Evolutionary conservation across 2,888 invertebrate species (phyloP).

Genomic region (Drosophila mayaguana): DNA sequence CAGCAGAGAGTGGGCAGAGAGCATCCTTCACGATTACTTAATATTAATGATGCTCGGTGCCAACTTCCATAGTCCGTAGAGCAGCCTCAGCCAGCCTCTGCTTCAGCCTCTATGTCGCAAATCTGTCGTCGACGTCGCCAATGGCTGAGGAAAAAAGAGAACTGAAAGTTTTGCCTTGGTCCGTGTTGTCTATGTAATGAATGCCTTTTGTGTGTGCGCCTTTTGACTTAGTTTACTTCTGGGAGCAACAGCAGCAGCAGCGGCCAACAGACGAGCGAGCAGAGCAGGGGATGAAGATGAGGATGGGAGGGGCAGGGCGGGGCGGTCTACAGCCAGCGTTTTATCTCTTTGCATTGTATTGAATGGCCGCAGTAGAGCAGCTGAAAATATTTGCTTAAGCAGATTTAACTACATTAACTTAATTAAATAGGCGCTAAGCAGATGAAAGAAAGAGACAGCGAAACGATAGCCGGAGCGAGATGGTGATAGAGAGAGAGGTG

Average conservation of each 20-base stretch:
- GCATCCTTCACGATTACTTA: conserved; percentile 81
- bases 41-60: conserved; percentile 71
- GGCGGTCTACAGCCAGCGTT: conserved; percentile 25
- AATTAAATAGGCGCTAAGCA: conserved; percentile 79
- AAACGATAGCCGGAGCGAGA: not conserved
- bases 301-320: not conserved
- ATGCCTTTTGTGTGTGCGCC: conserved; percentile 74
- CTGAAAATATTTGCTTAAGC: conserved; percentile 79
- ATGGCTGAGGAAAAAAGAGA: not conserved
- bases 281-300: not conserved
- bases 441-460: conserved; percentile 35
- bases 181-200: conserved; percentile 69
- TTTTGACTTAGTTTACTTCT: conserved; percentile 59
- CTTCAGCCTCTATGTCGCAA: conserved; percentile 65
- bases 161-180: conserved; percentile 64
- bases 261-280: not conserved
- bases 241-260: conserved; percentile 29
- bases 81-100: conserved; percentile 4
- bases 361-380: conserved; percentile 57
- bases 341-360: conserved; percentile 76
- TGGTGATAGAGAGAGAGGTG: not conserved
- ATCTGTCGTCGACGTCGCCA: conserved; percentile 63
- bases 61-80: conserved; percentile 19
- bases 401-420: conserved; percentile 81
- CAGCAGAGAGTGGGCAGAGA: conserved; percentile 61